Evolutionary conservation across 2,797 vertebrate genomes (phyloP).

Genomic region (Protosalanx chinensis): DNA sequence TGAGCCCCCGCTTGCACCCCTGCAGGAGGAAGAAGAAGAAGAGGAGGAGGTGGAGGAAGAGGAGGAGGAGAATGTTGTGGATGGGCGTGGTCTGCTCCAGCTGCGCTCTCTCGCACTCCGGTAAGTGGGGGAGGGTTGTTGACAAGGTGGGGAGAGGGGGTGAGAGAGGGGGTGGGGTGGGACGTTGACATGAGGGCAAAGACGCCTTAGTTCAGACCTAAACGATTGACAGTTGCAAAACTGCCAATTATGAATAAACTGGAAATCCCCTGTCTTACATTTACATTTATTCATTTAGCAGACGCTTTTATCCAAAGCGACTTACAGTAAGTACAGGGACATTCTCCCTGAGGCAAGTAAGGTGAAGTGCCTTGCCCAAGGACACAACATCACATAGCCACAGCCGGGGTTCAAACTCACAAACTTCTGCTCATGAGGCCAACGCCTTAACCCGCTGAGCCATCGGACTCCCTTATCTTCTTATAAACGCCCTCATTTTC

Average conservation of each 20-base stretch:
- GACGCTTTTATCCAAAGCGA: too few species aligned
- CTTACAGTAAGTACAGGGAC: too few species aligned
- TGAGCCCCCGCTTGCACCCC: conserved; percentile 31
- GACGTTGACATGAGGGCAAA: neutral
- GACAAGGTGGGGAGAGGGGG: neutral
- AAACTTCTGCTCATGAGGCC: too few species aligned
- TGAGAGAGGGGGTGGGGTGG: too few species aligned
- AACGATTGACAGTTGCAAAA: neutral
- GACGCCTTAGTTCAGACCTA: neutral
- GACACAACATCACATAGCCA: too few species aligned
- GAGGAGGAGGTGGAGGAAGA: neutral
- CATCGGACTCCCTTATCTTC: neutral
- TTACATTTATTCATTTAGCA: too few species aligned
- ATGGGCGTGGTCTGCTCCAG: conserved; percentile 58
- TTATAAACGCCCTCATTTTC: neutral
- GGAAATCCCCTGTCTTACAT: neutral
- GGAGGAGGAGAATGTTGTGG: neutral
- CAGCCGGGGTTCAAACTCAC: too few species aligned
- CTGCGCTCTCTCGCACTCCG: conserved; percentile 64
- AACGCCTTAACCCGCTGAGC: too few species aligned
- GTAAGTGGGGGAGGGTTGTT: conserved; percentile 49
- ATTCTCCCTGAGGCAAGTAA: too few species aligned
- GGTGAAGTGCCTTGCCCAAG: too few species aligned
- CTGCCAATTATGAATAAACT: neutral
- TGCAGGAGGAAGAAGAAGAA: neutral